phyloP scores from a whole-genome alignment of 2,113 vertebrate genomes.

The Thalassarche chlororhynchos region DNA sequence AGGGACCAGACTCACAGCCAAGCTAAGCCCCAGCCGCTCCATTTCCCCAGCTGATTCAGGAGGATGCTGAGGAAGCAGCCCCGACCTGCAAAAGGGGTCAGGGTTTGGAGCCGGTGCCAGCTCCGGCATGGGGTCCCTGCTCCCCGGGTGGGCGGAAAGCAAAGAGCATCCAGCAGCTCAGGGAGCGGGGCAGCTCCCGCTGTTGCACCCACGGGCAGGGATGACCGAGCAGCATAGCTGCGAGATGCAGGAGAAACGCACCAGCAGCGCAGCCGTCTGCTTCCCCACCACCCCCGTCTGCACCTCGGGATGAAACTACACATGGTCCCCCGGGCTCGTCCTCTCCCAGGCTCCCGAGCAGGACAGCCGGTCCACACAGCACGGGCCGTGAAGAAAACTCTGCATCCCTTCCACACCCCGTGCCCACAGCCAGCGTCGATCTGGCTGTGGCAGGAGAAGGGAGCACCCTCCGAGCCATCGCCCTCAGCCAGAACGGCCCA shows the following conservation, averaged over 20 bases:
- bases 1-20: accelerated
- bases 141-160: not conserved
- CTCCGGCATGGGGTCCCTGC: accelerated
- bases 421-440: accelerated
- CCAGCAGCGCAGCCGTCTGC: accelerated
- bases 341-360: accelerated
- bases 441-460: not conserved
- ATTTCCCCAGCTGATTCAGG: accelerated
- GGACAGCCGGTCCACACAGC: accelerated
- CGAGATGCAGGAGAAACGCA: accelerated
- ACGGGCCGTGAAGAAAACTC: accelerated
- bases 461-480: not conserved
- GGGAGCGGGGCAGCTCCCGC: not conserved
- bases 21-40: not conserved
- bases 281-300: accelerated
- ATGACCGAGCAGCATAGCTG: accelerated
- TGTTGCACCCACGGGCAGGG: not conserved
- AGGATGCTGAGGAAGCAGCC: not conserved
- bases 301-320: not conserved
- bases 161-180: not conserved
- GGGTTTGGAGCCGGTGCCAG: not conserved
- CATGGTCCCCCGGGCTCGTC: accelerated
- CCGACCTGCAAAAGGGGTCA: accelerated
- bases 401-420: accelerated
- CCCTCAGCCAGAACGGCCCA: not conserved